These are phyloP conservation scores for Capitulum mitella DNA, from an alignment of 2,888 invertebrate species.

Conservation along the genomic window DNA sequence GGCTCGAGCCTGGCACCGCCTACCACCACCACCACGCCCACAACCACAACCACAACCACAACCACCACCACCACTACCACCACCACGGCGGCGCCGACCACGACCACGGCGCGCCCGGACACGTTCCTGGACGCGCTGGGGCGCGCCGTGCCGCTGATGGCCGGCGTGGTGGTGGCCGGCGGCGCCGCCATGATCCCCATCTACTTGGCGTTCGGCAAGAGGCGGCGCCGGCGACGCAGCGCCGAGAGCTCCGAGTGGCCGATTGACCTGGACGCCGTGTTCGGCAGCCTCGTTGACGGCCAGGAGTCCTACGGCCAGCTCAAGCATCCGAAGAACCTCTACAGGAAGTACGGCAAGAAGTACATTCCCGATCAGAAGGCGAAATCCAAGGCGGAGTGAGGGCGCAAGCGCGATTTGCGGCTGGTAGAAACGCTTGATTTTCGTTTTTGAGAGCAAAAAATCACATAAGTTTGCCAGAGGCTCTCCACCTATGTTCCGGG, in stretches of 20 bases:
- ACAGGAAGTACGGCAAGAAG: conserved; percentile 10
- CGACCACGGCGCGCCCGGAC: not conserved
- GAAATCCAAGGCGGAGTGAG: not conserved
- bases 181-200: not conserved
- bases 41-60: not conserved
- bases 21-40: not conserved
- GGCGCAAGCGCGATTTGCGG: not conserved
- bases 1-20: not conserved
- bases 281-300: not conserved
- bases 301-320: not conserved
- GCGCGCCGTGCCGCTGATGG: not conserved
- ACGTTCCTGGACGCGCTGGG: not conserved
- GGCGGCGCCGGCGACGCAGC: not conserved
- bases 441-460: too few species aligned
- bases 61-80: not conserved
- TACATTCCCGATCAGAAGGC: not conserved
- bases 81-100: not conserved
- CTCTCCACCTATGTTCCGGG: too few species aligned
- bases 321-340: not conserved
- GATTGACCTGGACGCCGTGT: conserved; percentile 6
- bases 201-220: not conserved
- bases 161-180: not conserved
- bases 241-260: not conserved
- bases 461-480: too few species aligned
- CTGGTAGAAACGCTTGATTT: too few species aligned